phyloP scores from a whole-genome alignment of 2,888 invertebrate species.

The Caenorhabditis angaria region DNA sequence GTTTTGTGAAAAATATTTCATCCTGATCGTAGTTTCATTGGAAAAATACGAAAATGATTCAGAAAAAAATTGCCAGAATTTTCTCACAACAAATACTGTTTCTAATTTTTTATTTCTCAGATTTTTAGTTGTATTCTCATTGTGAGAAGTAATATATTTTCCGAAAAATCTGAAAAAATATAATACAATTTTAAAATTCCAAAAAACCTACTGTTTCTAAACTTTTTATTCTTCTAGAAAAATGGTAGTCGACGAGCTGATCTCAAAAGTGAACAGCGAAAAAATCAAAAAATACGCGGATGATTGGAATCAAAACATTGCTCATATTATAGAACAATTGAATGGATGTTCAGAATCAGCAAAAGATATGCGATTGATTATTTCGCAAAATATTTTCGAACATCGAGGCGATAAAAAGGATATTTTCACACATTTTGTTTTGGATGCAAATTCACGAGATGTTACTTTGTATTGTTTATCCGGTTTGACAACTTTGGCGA shows the following conservation, averaged over 20 bases:
- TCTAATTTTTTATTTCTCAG: no score
- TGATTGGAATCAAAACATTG: conserved; percentile 37
- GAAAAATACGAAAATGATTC: not conserved
- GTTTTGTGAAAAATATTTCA: no score
- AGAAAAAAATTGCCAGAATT: no score
- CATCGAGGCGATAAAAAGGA: conserved; percentile 51
- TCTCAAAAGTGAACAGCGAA: conserved; percentile 28
- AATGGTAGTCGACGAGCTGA: conserved; percentile 41
- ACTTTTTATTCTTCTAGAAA: not conserved
- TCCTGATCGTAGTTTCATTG: not conserved
- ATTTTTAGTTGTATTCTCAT: no score
- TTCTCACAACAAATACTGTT: no score
- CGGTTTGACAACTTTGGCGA: conserved; percentile 50
- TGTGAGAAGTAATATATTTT: no score
- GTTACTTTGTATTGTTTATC: conserved; percentile 55
- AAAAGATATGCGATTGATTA: conserved; percentile 53
- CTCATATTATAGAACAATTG: conserved; percentile 42
- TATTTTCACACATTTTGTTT: conserved; percentile 50
- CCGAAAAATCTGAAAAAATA: no score
- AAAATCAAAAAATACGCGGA: conserved; percentile 26
- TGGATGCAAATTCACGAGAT: conserved; percentile 44
- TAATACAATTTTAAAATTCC: not conserved
- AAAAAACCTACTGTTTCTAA: not conserved
- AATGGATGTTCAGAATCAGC: conserved; percentile 43
- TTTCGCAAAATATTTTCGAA: conserved; percentile 50